phyloP scores from a whole-genome alignment of 2,797 vertebrate genomes.

The Protosalanx chinensis region DNA sequence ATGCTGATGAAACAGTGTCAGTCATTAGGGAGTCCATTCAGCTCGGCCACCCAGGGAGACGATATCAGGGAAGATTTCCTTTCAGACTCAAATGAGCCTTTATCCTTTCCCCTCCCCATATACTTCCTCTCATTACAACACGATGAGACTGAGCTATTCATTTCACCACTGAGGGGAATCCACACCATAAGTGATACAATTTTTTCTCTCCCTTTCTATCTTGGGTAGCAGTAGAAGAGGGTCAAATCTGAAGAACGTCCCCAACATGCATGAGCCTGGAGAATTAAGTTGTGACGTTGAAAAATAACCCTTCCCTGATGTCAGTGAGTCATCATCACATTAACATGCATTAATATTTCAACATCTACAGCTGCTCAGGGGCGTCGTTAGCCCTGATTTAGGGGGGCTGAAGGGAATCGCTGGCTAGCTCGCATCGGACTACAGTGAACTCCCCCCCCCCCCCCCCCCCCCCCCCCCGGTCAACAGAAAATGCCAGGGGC shows the following conservation, averaged over 20 bases:
- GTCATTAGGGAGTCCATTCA: conserved; percentile 22
- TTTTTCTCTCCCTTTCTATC: neutral
- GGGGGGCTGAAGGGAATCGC: no score
- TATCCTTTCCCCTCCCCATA: conserved; percentile 23
- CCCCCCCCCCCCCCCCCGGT: no score
- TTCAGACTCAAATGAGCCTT: conserved; percentile 31
- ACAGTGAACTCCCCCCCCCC: no score
- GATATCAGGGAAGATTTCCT: conserved; percentile 20
- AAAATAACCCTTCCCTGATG: neutral
- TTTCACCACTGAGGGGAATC: neutral
- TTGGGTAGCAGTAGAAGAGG: neutral
- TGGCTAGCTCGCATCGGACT: no score
- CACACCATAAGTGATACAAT: no score
- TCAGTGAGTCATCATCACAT: neutral
- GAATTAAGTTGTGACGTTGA: neutral
- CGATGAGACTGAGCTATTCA: neutral
- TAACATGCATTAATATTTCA: neutral
- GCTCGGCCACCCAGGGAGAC: conserved; percentile 15
- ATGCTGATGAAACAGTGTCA: conserved; percentile 16
- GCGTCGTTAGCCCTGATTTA: no score
- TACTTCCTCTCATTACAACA: conserved; percentile 15
- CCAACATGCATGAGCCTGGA: neutral
- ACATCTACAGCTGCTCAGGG: conserved; percentile 21
- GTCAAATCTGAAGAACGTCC: neutral
- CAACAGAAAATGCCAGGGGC: no score